Conservation (phyloP, 1,140 invertebrate species). For the Liolophura sinensis region DNA sequence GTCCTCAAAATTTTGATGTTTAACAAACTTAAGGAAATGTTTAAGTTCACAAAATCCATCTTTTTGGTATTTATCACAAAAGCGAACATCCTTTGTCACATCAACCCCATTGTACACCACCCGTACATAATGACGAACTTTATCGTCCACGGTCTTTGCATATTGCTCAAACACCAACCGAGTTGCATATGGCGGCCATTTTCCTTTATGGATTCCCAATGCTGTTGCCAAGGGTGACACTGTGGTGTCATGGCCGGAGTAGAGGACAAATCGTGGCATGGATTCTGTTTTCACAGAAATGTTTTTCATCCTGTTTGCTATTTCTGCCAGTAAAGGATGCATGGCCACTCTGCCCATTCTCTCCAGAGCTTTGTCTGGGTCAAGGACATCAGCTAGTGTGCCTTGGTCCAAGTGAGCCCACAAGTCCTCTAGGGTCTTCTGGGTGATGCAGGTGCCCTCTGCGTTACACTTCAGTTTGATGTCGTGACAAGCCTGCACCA, state of each 20-base stretch:
- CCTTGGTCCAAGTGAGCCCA: constrained; percentile 46
- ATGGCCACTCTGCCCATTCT: constrained; percentile 43
- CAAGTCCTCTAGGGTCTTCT: constrained; percentile 38
- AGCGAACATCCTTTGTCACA: constrained; percentile 77
- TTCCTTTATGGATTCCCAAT: constrained; percentile 70
- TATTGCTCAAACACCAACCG: constrained; percentile 79
- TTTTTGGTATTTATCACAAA: constrained; percentile 64
- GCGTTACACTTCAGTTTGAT: constrained; percentile 72
- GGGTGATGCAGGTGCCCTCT: constrained; percentile 23
- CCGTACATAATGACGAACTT: constrained; percentile 74
- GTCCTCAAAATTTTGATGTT: neutral
- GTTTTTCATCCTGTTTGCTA: constrained; percentile 69
- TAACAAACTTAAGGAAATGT: constrained; percentile 48
- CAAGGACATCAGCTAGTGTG: constrained; percentile 32
- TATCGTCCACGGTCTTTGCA: constrained; percentile 32
- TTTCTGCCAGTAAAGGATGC: constrained; percentile 56
- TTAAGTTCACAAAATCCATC: constrained; percentile 47
- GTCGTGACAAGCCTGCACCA: constrained; percentile 83
- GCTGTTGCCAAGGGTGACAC: constrained; percentile 79
- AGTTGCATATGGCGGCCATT: constrained; percentile 75
- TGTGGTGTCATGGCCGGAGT: constrained; percentile 90
- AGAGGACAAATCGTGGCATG: constrained; percentile 78
- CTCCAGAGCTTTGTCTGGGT: constrained; percentile 21
- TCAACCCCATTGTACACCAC: constrained; percentile 85
- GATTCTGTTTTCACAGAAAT: constrained; percentile 79